Base-by-base conservation (phyloP, 2,888 invertebrate species). In the Chymomyza caudatula region DNA sequence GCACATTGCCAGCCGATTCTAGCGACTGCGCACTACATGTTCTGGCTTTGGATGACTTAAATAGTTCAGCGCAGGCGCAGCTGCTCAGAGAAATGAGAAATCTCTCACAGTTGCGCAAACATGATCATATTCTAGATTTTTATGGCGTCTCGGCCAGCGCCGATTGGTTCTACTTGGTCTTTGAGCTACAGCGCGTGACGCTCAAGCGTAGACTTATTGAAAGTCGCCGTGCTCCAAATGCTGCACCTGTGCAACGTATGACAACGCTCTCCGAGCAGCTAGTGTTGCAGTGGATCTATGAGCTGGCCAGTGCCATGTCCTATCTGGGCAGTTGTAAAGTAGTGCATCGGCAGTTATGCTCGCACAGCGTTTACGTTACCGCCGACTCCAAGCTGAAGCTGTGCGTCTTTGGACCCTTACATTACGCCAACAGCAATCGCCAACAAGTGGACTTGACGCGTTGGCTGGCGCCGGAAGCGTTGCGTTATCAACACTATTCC, bases 131-230 rank as follows among this genome's bases (percentile, higher is more conserved):
- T 0, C 91, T 95, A 5, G 92, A 93, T 63, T 92, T 96, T 51
- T 92, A 95, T 76, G 96, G 96, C 1, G 94, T 95, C 42, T 95
- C 95, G 85, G 96, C 96, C 87, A 95, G 94, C 11, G 92, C 93
- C 5, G 95, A 95, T 63, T 94, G 94, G 72, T 91, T 96, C 44
- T 94, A 94, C 88, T 92, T 96, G 2, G 94, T 95, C 0, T 90
- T 96, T 57, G 96, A 96, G 88, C 92, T 94, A 79, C 92, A 92
- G 43, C 92, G 93, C 25, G 92, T 93, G 44, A 93, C 92, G 49
- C 89, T 96, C 4, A 96, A 96, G 87, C 94, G 94, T 68, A 91
- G 94, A 77, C 90, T 96, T 3, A 89, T 95, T 20, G 91, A 94
- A 87, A 92, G 93, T 90, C 87, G 94, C 67, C 91, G 92, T 37